Evolutionary conservation across 2,113 vertebrate species (phyloP).

Genomic region (Vulpes lagopus): DNA sequence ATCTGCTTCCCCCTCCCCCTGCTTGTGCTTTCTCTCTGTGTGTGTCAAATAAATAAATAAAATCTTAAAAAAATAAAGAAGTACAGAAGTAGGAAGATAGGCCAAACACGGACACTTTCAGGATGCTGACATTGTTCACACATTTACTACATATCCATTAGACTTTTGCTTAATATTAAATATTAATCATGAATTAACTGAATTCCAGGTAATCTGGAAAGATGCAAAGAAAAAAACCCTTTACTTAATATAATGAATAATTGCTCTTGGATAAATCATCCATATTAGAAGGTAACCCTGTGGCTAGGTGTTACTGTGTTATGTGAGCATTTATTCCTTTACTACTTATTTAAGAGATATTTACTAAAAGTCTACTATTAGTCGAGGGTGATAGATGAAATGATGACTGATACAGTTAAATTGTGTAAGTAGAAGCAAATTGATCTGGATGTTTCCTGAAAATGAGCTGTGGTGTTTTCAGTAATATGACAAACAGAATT

Average conservation of each 20-base stretch:
- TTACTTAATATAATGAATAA: not conserved
- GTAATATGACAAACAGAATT: not conserved
- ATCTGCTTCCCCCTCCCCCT: no score
- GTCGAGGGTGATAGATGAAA: not conserved
- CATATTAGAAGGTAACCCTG: not conserved
- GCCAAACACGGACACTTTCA: not conserved
- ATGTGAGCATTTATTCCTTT: not conserved
- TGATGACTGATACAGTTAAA: not conserved
- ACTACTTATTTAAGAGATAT: not conserved
- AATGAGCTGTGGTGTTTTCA: not conserved
- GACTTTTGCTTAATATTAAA: not conserved
- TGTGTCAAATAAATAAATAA: no score
- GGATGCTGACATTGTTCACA: not conserved
- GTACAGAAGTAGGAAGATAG: not conserved
- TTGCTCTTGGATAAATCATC: not conserved
- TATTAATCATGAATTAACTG: not conserved
- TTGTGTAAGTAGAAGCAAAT: not conserved
- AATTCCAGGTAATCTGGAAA: not conserved
- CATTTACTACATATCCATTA: not conserved
- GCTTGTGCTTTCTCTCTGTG: no score
- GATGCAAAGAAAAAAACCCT: not conserved
- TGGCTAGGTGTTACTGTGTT: not conserved
- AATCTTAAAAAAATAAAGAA: no score
- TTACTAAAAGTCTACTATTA: not conserved
- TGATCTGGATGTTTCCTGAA: not conserved